Evolutionary conservation across 2,113 vertebrate genomes (phyloP), one percentile per base, ranked within the genome.

Genomic region (Cryptomyrus ogoouensis): DNA sequence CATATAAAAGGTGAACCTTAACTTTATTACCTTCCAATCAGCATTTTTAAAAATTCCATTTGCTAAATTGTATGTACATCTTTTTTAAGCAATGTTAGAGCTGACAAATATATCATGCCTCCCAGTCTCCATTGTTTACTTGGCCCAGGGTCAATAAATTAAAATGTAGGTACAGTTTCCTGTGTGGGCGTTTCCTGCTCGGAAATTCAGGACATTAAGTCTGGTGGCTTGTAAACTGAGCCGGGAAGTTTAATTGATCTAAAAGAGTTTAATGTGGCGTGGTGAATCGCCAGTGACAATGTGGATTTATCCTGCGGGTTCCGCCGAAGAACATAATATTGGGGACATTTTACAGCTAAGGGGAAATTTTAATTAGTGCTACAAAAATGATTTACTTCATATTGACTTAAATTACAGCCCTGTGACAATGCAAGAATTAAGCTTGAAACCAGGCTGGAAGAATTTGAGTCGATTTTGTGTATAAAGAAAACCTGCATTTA

Each of bases 221-320:
- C 94, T 94, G 90, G 93, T 93, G 95, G 93, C 94, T 95, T 96
- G 96, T 96, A 96, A 96, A 95, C 93, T 93, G 95, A 96, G 95
- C 95, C 93, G 95, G 93, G 94, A 95, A 96, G 94, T 96, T 96
- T 95, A 96, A 96, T 96, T 96, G 96, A 96, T 96, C 95, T 95
- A 91, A 94, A 94, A 92, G 94, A 95, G 94, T 95, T 96, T 96
- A 96, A 96, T 96, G 96, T 94, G 94, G 94, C 94, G 94, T 96
- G 95, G 95, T 96, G 96, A 96, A 96, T 96, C 83, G 94, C 86
- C 58, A 94, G 94, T 95, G 95, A 95, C 96, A 96, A 94, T 91
- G 86, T 90, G 95, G 95, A 96, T 96, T 96, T 96, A 95, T 95
- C 93, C 94, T 92, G 52, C 91, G 90, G 94, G 92, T 93, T 89